A percentile compares a stretch with the other conserved stretches of the same genome.
Conservation (phyloP, 2,797 vertebrate genomes). For the Phrynocephalus guinanensis region DNA sequence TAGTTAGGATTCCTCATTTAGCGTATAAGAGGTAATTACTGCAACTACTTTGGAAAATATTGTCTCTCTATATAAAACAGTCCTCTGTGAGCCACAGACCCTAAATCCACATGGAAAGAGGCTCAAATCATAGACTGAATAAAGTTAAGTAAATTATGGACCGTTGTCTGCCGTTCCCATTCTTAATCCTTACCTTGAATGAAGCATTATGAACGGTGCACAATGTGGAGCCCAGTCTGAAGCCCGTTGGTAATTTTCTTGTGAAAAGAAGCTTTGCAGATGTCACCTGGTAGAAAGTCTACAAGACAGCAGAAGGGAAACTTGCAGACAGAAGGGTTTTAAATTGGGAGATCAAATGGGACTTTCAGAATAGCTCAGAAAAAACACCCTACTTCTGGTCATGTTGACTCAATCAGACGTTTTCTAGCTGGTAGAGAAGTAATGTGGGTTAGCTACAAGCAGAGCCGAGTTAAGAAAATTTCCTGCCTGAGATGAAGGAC, state of each 20-base stretch:
- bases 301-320: slow-evolving; percentile 29
- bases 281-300: slow-evolving; percentile 24
- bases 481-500: not conserved
- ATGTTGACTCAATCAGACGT: not conserved
- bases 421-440: not conserved
- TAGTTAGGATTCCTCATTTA: slow-evolving; percentile 67
- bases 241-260: not conserved
- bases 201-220: not conserved
- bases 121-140: slow-evolving; percentile 56
- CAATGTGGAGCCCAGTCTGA: slow-evolving; percentile 34
- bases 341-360: not conserved
- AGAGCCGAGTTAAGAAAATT: not conserved
- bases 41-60: slow-evolving; percentile 63
- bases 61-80: slow-evolving; percentile 55
- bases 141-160: slow-evolving; percentile 66
- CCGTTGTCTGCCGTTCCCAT: slow-evolving; percentile 36
- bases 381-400: not conserved
- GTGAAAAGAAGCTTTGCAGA: slow-evolving; percentile 44
- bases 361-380: not conserved
- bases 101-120: slow-evolving; percentile 63
- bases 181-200: not conserved
- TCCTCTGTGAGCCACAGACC: slow-evolving; percentile 63
- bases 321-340: not conserved
- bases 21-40: slow-evolving; percentile 59
- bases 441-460: not conserved